phyloP scores from a whole-genome alignment of 2,797 vertebrate genomes.

The Vespertilio murinus region DNA sequence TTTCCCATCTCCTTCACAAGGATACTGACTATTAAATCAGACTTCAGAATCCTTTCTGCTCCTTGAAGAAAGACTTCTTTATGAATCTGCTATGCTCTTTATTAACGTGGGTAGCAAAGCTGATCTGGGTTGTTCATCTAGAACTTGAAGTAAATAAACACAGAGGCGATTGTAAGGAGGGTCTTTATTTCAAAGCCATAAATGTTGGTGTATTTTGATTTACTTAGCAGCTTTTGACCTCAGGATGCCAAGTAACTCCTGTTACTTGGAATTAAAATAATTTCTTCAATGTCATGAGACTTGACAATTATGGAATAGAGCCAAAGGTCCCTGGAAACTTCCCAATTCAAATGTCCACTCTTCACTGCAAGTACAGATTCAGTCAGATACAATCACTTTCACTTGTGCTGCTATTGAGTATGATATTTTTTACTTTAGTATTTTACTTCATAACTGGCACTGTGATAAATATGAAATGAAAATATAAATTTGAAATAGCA shows the following conservation, averaged over 20 bases:
- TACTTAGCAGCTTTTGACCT: conserved; percentile 26
- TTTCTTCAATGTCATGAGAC: not conserved
- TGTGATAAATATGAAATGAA: conserved; percentile 18
- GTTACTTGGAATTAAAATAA: conserved; percentile 64
- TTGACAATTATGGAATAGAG: conserved; percentile 49
- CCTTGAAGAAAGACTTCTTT: conserved; percentile 67
- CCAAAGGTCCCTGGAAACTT: conserved; percentile 15
- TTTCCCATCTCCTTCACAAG: conserved; percentile 54
- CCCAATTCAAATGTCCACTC: conserved; percentile 46
- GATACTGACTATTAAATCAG: conserved; percentile 50
- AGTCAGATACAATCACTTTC: conserved; percentile 49
- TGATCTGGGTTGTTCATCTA: conserved; percentile 41
- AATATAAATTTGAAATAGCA: not conserved
- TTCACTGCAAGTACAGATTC: conserved; percentile 5
- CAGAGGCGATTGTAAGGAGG: conserved; percentile 41
- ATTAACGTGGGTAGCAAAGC: conserved; percentile 50
- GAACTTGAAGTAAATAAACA: conserved; percentile 64
- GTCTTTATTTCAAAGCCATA: conserved; percentile 44
- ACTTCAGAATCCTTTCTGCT: conserved; percentile 54
- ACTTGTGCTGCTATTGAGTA: not conserved
- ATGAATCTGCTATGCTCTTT: conserved; percentile 63
- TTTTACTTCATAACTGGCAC: not conserved
- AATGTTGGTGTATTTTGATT: conserved; percentile 37
- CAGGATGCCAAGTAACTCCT: conserved; percentile 51
- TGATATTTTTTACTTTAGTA: not conserved